phyloP scores from a whole-genome alignment of 2,888 invertebrate genomes.

The Caenorhabditis macrosperma region DNA sequence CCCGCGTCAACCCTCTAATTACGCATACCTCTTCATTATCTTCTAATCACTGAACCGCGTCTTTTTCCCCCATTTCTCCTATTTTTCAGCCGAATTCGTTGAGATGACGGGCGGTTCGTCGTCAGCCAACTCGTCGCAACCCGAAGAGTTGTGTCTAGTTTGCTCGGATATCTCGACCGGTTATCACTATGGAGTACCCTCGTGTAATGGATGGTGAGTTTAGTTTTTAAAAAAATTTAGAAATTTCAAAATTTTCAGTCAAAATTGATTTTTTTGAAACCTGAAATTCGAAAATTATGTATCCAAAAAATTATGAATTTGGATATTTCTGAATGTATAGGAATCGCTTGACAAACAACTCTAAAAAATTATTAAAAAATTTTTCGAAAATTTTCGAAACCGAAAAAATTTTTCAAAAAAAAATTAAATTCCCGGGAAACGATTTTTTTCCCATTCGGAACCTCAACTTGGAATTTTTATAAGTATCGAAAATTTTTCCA shows the following conservation, averaged over 20 bases:
- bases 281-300: no score
- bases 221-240: neutral
- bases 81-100: neutral
- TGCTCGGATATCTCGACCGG: slow-evolving; percentile 77
- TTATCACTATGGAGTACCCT: slow-evolving; percentile 78
- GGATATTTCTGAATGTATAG: neutral
- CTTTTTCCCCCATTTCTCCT: neutral
- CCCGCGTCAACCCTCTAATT: no score
- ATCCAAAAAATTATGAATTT: no score
- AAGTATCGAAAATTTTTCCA: no score
- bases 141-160: slow-evolving; percentile 71
- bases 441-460: no score
- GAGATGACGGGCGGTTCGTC: slow-evolving; percentile 49
- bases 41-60: neutral
- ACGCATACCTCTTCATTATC: no score
- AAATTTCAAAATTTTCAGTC: no score
- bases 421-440: no score
- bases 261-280: no score
- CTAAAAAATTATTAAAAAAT: neutral
- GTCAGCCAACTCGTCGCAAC: slow-evolving; percentile 61
- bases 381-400: neutral
- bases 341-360: neutral
- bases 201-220: slow-evolving; percentile 78
- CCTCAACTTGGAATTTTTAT: no score
- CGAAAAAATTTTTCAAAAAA: neutral